A percentile compares a stretch with the other conserved stretches of the same genome.
These are phyloP conservation scores for Morus bassanus DNA, from an alignment of 2,797 vertebrate genomes.

Conservation along the genomic window DNA sequence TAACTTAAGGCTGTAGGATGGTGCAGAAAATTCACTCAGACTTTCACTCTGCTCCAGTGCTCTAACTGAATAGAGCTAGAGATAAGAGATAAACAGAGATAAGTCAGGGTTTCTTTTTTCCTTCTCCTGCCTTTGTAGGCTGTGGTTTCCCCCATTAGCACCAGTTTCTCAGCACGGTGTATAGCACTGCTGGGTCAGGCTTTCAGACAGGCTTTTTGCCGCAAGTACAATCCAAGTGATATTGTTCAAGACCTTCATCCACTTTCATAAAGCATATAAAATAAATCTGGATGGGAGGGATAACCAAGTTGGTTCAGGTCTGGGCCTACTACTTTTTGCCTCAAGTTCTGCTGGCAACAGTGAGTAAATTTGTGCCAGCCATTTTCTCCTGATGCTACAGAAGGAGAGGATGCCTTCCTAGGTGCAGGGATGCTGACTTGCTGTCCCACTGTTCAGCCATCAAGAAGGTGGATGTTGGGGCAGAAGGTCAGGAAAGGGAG, in stretches of 20 bases:
- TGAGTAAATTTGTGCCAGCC: neutral
- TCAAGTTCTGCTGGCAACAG: neutral
- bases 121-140: neutral
- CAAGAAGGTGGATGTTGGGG: fast-evolving
- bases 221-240: neutral
- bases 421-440: neutral
- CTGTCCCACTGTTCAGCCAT: neutral
- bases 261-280: neutral
- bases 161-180: neutral
- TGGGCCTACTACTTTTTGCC: neutral
- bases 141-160: neutral
- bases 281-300: neutral
- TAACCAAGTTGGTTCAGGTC: neutral
- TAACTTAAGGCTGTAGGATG: neutral
- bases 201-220: neutral
- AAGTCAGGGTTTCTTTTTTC: neutral
- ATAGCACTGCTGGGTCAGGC: neutral
- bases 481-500: neutral
- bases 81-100: neutral
- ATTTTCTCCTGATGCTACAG: neutral
- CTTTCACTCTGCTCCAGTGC: neutral
- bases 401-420: neutral
- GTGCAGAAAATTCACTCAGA: neutral
- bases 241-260: neutral
- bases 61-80: neutral